Conservation (phyloP, 2,888 invertebrate genomes). For the Agriopis aurantiaria region DNA sequence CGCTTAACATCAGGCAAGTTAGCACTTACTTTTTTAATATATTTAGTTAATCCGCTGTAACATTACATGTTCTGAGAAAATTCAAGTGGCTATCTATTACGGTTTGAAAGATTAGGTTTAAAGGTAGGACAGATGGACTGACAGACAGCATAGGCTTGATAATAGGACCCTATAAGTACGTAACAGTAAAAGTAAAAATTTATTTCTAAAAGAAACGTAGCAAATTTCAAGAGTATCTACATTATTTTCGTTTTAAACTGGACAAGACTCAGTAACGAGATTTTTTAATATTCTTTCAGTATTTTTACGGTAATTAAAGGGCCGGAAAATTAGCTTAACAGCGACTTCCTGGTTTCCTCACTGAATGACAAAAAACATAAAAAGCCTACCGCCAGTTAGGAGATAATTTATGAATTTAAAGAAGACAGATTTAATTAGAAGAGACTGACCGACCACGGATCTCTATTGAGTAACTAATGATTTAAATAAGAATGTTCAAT, state of each 20-base stretch:
- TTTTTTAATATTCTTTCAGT: slow-evolving; percentile 36
- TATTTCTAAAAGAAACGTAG: background rate
- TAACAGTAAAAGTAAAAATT: background rate
- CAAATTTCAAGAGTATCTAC: slow-evolving; percentile 3
- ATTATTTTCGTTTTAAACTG: slow-evolving; percentile 21
- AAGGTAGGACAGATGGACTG: too few species aligned
- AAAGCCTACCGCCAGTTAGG: slow-evolving; percentile 25
- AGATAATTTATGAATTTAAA: slow-evolving; percentile 28
- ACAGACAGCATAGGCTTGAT: too few species aligned
- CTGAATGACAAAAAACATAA: slow-evolving; percentile 26
- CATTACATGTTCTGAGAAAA: too few species aligned
- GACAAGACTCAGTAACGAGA: slow-evolving; percentile 18
- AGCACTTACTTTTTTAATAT: too few species aligned
- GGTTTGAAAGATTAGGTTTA: too few species aligned
- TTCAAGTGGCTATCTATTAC: too few species aligned
- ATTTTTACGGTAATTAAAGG: slow-evolving; percentile 41
- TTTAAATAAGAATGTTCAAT: too few species aligned
- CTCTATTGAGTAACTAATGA: background rate
- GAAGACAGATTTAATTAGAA: slow-evolving; percentile 6
- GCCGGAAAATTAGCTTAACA: slow-evolving; percentile 45
- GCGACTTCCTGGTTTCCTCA: slow-evolving; percentile 29
- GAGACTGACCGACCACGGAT: background rate
- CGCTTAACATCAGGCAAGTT: too few species aligned
- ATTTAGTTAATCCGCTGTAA: too few species aligned
- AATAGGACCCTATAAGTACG: background rate